Evolutionary conservation across 2,113 vertebrate species (phyloP).

Genomic region (Proterorhinus semilunaris): DNA sequence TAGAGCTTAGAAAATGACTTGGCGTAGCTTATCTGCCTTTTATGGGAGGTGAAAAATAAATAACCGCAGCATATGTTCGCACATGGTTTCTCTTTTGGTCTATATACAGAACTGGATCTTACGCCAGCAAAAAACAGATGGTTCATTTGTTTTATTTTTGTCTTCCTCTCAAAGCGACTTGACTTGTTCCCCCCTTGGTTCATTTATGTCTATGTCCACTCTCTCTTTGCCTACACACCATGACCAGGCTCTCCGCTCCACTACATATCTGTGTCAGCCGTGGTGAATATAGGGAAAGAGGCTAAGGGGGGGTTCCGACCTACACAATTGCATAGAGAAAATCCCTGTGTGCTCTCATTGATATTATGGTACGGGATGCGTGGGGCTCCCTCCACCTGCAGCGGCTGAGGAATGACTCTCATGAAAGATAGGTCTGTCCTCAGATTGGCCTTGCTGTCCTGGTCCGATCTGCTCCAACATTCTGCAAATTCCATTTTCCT

Average conservation of each 20-base stretch:
- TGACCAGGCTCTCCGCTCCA: conserved; percentile 33
- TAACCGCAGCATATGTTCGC: not conserved
- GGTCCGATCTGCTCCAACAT: conserved; percentile 53
- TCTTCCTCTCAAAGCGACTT: conserved; percentile 18
- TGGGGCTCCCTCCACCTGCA: conserved; percentile 65
- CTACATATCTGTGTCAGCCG: conserved; percentile 59
- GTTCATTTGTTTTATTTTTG: not conserved
- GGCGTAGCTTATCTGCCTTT: not conserved
- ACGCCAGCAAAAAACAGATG: conserved; percentile 30
- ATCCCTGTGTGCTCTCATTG: conserved; percentile 6
- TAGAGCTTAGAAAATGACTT: not conserved
- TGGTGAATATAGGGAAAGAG: conserved; percentile 38
- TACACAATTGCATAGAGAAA: conserved; percentile 30
- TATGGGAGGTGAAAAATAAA: not conserved
- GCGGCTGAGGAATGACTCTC: conserved; percentile 66
- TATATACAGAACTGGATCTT: conserved; percentile 20
- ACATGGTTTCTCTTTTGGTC: not conserved
- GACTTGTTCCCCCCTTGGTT: conserved; percentile 35
- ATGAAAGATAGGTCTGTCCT: conserved; percentile 71
- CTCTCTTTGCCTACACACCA: conserved; percentile 45
- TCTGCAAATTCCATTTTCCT: conserved; percentile 62
- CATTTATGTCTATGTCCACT: conserved; percentile 55
- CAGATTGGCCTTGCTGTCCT: conserved; percentile 58
- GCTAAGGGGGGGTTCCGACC: conserved; percentile 35
- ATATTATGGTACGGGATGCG: not conserved